Conservation (phyloP, 2,888 invertebrate genomes). For the Apodemia mormo region DNA sequence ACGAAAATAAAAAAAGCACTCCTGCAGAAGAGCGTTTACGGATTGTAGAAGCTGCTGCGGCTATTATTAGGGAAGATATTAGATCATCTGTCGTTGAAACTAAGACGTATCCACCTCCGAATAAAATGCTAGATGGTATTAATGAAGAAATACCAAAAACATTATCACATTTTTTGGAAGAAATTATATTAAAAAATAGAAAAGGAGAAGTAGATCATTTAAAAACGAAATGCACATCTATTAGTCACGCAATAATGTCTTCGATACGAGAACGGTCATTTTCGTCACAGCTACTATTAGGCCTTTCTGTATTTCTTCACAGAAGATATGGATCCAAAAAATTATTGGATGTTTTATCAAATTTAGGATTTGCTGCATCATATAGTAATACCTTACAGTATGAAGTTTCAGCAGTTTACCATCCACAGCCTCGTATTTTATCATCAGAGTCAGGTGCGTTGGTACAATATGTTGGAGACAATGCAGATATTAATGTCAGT, state of each 20-base stretch:
- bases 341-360: slow-evolving; percentile 46
- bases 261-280: slow-evolving; percentile 38
- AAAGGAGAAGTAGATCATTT: slow-evolving; percentile 41
- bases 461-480: slow-evolving; percentile 45
- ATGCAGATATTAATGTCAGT: slow-evolving; percentile 37
- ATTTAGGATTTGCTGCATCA: slow-evolving; percentile 48
- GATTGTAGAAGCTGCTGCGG: slow-evolving; percentile 54
- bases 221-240: slow-evolving; percentile 49
- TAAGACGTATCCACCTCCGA: slow-evolving; percentile 49
- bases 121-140: slow-evolving; percentile 44
- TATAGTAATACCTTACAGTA: slow-evolving; percentile 44
- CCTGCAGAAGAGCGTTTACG: slow-evolving; percentile 45
- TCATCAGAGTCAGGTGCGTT: slow-evolving; percentile 46
- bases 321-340: too few relatives aligned
- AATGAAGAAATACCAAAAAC: slow-evolving; percentile 44
- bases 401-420: slow-evolving; percentile 48
- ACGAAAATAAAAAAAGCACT: slow-evolving; percentile 47
- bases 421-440: slow-evolving; percentile 48
- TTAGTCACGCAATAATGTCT: slow-evolving; percentile 50
- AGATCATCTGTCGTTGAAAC: slow-evolving; percentile 48
- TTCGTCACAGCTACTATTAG: slow-evolving; percentile 44
- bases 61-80: slow-evolving; percentile 55
- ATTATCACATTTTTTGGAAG: slow-evolving; percentile 48
- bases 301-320: slow-evolving; percentile 47
- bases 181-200: slow-evolving; percentile 45